These are phyloP conservation scores for Mechanitis mazaeus DNA, from an alignment of 2,888 invertebrate genomes.

Conservation along the genomic window DNA sequence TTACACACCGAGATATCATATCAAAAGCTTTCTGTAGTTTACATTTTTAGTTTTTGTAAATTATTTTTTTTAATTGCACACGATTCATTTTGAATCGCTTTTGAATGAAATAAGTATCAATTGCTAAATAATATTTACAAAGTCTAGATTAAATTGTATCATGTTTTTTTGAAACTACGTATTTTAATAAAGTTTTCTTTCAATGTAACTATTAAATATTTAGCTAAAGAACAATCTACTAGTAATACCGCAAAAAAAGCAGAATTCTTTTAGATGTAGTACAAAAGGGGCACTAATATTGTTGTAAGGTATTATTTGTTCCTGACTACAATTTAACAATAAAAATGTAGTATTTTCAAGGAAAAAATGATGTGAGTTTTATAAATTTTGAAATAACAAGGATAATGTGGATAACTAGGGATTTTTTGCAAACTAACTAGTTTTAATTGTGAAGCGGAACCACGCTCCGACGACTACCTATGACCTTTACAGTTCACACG, in stretches of 20 bases:
- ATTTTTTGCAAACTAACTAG: conserved; percentile 55
- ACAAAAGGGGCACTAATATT: no score
- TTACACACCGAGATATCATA: conserved; percentile 25
- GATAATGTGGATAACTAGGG: conserved; percentile 35
- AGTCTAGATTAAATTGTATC: no score
- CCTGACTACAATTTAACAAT: background rate
- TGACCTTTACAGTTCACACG: conserved; percentile 30
- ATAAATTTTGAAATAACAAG: conserved; percentile 8
- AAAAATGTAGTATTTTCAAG: background rate
- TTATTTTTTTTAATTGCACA: background rate
- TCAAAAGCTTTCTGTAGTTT: background rate
- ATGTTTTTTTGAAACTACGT: no score
- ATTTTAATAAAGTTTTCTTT: no score
- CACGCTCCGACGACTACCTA: conserved; percentile 57
- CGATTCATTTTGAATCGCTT: no score
- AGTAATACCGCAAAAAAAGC: no score
- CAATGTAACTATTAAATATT: no score
- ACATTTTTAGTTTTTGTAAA: background rate
- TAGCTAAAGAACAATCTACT: no score
- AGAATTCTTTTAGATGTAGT: no score
- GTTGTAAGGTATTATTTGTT: no score
- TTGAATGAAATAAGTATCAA: no score
- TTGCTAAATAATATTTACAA: no score
- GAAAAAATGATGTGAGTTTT: background rate
- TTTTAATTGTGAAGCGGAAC: conserved; percentile 46